phyloP scores from a whole-genome alignment of 2,113 vertebrate genomes.

The Acanthochromis polyacanthus region DNA sequence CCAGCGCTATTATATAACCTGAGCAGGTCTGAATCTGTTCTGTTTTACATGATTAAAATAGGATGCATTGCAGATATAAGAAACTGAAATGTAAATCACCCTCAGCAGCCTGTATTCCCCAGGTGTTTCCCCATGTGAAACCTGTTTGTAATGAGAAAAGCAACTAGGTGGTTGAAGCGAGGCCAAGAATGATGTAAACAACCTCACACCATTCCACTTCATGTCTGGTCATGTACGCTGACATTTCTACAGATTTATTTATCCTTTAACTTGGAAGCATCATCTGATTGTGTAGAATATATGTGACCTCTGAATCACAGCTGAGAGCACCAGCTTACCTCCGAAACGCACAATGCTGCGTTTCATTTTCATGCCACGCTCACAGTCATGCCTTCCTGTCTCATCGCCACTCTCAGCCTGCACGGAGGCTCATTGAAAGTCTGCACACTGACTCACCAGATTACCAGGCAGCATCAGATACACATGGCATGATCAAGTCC shows the following conservation, averaged over 20 bases:
- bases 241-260: neutral
- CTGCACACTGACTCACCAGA: conserved; percentile 14
- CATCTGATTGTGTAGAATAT: neutral
- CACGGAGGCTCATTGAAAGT: neutral
- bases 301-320: conserved; percentile 1
- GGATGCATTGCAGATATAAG: neutral
- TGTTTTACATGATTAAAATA: conserved; percentile 31
- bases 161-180: neutral
- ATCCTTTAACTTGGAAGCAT: neutral
- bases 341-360: accelerated
- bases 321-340: neutral
- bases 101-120: accelerated
- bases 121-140: neutral
- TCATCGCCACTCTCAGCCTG: conserved; percentile 3
- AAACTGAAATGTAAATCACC: neutral
- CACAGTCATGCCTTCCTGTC: conserved; percentile 15
- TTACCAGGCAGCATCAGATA: conserved; percentile 1
- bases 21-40: neutral
- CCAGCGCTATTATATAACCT: neutral
- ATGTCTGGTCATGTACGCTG: neutral
- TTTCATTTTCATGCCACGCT: neutral
- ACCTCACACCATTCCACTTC: neutral
- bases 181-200: neutral
- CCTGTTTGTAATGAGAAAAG: neutral
- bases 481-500: neutral